Percentiles rank a stretch among this genome's conserved stretches.
Evolutionary conservation across 2,888 invertebrate species (phyloP).

Genomic region (Tipula vernalis): DNA sequence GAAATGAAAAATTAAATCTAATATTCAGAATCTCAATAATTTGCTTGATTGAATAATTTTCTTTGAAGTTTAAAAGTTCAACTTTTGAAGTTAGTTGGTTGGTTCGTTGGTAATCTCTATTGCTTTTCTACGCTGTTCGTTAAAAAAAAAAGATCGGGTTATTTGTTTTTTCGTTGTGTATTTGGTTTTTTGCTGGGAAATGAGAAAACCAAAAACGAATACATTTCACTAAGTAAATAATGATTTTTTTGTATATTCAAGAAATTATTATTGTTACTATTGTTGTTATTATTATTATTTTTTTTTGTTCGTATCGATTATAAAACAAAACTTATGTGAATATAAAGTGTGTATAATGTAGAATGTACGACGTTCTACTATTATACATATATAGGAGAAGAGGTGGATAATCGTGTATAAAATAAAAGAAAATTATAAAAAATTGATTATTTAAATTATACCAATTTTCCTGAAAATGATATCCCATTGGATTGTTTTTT

Average conservation of each 20-base stretch:
- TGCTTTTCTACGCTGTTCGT: neutral
- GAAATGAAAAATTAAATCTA: neutral
- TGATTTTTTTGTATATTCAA: neutral
- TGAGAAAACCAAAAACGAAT: neutral
- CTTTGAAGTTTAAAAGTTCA: neutral
- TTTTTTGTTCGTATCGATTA: neutral
- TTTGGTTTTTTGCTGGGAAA: neutral
- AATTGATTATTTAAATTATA: neutral
- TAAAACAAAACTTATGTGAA: neutral
- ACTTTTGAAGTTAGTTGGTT: neutral
- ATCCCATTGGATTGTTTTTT: neutral
- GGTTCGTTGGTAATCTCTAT: neutral
- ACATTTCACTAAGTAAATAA: neutral
- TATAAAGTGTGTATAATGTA: neutral
- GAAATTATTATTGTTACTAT: neutral
- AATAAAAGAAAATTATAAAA: neutral
- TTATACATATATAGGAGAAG: too few species aligned
- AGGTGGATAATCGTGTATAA: neutral
- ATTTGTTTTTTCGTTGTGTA: neutral
- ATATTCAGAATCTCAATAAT: neutral
- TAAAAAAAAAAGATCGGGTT: neutral
- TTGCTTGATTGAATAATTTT: neutral
- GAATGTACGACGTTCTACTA: neutral
- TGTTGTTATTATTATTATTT: neutral
- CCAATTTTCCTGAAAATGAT: neutral